Evolutionary conservation across 1,140 invertebrate species (phyloP), one percentile per base, ranked within the genome.

Genomic region (Nasonia vitripennis): DNA sequence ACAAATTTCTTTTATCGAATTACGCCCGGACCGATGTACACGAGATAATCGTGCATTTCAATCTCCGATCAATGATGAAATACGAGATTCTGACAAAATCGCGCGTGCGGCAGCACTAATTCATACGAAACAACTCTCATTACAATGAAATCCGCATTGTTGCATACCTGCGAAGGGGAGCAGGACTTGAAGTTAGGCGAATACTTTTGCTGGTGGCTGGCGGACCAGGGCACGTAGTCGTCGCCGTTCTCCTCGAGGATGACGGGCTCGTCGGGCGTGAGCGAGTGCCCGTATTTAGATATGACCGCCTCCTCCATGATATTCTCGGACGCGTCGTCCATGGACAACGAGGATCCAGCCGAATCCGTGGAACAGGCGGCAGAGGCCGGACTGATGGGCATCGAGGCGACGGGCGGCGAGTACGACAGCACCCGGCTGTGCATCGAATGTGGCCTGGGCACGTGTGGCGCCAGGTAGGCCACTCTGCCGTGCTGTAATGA

Each of bases 301-400:
- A 88, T 89, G 37, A 87, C 87, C 45, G 88, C 86, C 82, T 92
- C 90, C 84, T 93, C 92, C 67, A 91, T 87, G 5, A 90, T 89
- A 70, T 89, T 93, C 78, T 91, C 93, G 1, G 94, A 94, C 1
- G 94, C 93, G 70, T 96, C 96, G 85, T 96, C 95, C 89, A 96
- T 94, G 48, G 96, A 96, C 5, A 96, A 91, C 7, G 96, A 96
- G 0, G 95, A 96, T 27, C 96, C 95, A 34, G 95, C 95, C 9
- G 95, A 96, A 88, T 96, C 96, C 0, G 94, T 95, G 2, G 95
- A 96, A 87, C 95, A 96, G 6, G 95, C 94, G 4, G 93, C 94
- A 68, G 93, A 93, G 31, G 91, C 93, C 23, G 94, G 95, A 89
- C 95, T 95, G 23, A 95, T 94, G 7, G 95, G 95, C 91, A 94